Percentiles rank a stretch among this genome's conserved stretches.
These are phyloP conservation scores for Pseudococcus jackbeardsleyi DNA, from an alignment of 2,888 invertebrate species.

Conservation along the genomic window DNA sequence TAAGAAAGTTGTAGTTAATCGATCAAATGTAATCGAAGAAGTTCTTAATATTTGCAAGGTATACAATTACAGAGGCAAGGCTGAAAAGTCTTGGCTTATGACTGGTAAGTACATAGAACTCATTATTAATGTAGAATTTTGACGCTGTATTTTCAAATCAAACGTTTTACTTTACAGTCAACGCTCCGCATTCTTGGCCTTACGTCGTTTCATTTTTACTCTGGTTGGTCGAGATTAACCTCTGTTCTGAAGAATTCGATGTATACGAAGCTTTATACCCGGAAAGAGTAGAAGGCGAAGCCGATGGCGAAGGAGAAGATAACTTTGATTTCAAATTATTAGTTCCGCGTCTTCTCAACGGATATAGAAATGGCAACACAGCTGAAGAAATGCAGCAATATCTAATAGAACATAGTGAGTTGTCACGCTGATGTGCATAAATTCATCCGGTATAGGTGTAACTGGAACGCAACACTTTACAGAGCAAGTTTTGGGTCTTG, in stretches of 20 bases:
- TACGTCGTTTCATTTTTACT: constrained; percentile 66
- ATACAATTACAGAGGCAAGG: constrained; percentile 66
- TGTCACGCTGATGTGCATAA: constrained; percentile 39
- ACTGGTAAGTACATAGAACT: constrained; percentile 64
- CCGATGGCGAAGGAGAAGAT: constrained; percentile 56
- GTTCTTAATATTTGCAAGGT: constrained; percentile 64
- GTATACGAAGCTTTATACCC: constrained; percentile 65
- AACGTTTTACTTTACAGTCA: constrained; percentile 54
- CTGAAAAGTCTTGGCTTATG: constrained; percentile 66
- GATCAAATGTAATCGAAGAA: constrained; percentile 65
- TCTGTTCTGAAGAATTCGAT: constrained; percentile 58
- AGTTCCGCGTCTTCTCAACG: constrained; percentile 49
- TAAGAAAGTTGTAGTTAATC: constrained; percentile 61
- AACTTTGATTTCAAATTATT: constrained; percentile 52
- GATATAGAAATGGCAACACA: constrained; percentile 17
- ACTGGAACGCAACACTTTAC: neutral
- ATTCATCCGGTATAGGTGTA: constrained; percentile 38
- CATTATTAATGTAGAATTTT: neutral
- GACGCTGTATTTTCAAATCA: neutral
- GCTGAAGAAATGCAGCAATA: constrained; percentile 53
- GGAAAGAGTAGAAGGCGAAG: constrained; percentile 57
- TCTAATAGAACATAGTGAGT: constrained; percentile 58
- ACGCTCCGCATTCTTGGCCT: constrained; percentile 66
- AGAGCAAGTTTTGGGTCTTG: constrained; percentile 64
- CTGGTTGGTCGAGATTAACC: constrained; percentile 66